Percentiles rank a stretch among this genome's conserved stretches.
Evolutionary conservation across 2,113 vertebrate genomes (phyloP).

Genomic region (Notiomystis cincta): DNA sequence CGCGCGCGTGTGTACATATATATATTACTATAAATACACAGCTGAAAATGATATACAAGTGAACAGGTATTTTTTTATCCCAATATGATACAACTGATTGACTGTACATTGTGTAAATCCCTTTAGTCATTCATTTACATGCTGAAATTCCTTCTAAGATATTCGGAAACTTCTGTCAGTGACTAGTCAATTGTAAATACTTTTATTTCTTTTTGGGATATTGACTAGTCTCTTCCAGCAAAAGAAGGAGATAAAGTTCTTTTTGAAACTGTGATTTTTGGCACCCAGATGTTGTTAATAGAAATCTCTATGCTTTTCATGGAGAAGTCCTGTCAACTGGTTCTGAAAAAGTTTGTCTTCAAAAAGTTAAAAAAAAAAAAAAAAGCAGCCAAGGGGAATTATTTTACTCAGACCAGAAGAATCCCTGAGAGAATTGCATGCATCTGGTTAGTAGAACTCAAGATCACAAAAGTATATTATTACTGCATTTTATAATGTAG

Average conservation of each 20-base stretch:
- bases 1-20: background rate
- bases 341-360: constrained; percentile 60
- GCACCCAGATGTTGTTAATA: constrained; percentile 43
- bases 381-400: constrained; percentile 2
- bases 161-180: constrained; percentile 15
- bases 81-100: constrained; percentile 32
- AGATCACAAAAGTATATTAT: constrained; percentile 44
- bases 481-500: constrained; percentile 24
- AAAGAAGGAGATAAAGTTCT: background rate
- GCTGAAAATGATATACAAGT: constrained; percentile 73
- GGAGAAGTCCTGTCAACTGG: constrained; percentile 59
- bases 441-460: constrained; percentile 49
- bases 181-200: constrained; percentile 53
- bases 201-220: constrained; percentile 1
- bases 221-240: background rate
- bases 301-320: constrained; percentile 28
- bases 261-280: constrained; percentile 51
- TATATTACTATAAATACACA: constrained; percentile 71
- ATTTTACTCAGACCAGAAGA: constrained; percentile 47
- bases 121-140: constrained; percentile 39
- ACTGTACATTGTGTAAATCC: constrained; percentile 44
- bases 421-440: constrained; percentile 56
- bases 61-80: constrained; percentile 74
- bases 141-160: constrained; percentile 32
- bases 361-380: background rate